These are phyloP conservation scores for Amphipyra tragopoginis DNA, from an alignment of 2,888 invertebrate species.

Conservation along the genomic window DNA sequence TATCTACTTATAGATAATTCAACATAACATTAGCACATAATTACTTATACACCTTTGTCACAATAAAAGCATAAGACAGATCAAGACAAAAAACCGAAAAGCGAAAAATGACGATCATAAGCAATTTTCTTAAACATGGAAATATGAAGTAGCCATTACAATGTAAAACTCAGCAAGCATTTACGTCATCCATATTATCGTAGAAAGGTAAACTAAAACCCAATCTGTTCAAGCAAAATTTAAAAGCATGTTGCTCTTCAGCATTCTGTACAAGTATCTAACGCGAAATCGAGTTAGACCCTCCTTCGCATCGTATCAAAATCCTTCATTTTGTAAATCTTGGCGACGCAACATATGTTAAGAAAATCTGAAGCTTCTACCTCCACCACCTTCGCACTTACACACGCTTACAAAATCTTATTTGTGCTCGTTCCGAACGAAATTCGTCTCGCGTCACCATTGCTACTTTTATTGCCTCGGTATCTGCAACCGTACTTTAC, in stretches of 20 bases:
- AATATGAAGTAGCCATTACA: no score
- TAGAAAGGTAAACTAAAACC: constrained; percentile 15
- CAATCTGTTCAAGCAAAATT: constrained; percentile 35
- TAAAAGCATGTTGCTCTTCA: constrained; percentile 41
- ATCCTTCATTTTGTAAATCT: constrained; percentile 67
- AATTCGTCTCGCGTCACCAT: constrained; percentile 75
- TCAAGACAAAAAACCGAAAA: no score
- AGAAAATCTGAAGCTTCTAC: constrained; percentile 45
- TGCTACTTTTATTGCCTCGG: constrained; percentile 76
- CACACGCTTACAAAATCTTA: constrained; percentile 79
- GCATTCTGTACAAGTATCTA: constrained; percentile 44
- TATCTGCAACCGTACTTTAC: constrained; percentile 43
- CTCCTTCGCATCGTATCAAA: constrained; percentile 53
- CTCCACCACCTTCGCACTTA: constrained; percentile 58
- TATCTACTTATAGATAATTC: no score
- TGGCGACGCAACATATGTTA: constrained; percentile 56
- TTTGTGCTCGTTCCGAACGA: constrained; percentile 75
- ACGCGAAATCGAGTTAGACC: constrained; percentile 57
- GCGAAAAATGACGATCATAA: no score
- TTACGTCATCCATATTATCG: constrained; percentile 3
- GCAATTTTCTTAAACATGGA: no score
- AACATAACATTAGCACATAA: no score
- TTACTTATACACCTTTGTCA: no score
- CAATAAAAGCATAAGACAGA: no score
- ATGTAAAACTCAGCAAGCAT: neutral